phyloP scores from a whole-genome alignment of 2,113 vertebrate genomes.

The Callaeas wilsoni region DNA sequence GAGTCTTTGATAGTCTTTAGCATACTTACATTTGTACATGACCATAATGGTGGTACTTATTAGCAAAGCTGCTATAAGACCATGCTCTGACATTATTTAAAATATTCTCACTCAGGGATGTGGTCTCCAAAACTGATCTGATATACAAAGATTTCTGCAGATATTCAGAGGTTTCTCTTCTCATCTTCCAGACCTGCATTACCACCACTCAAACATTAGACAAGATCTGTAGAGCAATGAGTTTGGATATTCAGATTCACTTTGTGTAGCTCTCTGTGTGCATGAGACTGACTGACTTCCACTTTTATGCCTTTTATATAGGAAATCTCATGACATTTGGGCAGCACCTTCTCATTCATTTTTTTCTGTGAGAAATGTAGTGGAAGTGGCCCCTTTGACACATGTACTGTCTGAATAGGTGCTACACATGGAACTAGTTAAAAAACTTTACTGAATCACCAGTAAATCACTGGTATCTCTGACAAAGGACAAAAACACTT shows the following conservation, averaged over 20 bases:
- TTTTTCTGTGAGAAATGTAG: neutral
- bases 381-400: slow-evolving; percentile 23
- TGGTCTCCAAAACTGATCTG: neutral
- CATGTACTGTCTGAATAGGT: neutral
- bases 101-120: neutral
- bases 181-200: neutral
- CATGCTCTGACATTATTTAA: neutral
- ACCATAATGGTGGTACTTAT: neutral
- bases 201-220: neutral
- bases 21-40: neutral
- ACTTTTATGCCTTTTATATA: neutral
- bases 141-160: neutral
- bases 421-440: neutral
- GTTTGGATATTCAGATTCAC: neutral
- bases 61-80: neutral
- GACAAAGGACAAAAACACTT: slow-evolving; percentile 25
- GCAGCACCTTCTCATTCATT: slow-evolving; percentile 1
- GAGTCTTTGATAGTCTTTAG: neutral
- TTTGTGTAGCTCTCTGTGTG: neutral
- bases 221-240: neutral
- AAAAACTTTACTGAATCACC: neutral
- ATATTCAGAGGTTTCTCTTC: neutral
- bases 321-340: slow-evolving; percentile 5
- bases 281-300: neutral
- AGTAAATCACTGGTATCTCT: slow-evolving; percentile 21